These are phyloP conservation scores for Semnopithecus entellus DNA, from an alignment of 2,113 vertebrate species.

Conservation along the genomic window DNA sequence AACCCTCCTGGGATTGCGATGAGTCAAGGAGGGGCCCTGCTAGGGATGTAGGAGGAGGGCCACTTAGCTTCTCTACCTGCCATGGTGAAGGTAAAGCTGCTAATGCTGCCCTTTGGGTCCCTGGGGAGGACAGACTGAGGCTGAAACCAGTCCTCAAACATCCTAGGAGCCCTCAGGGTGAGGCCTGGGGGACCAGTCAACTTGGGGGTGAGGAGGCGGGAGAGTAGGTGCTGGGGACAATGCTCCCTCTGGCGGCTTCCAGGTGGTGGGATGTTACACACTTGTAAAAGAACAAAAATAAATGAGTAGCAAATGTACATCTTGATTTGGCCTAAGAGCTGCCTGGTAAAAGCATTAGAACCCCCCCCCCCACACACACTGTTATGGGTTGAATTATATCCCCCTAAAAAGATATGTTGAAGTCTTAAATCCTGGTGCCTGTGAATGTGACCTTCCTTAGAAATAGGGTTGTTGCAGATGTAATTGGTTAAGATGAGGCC, in stretches of 20 bases:
- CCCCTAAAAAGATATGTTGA: neutral
- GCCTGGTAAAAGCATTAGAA: neutral
- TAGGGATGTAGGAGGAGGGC: no score
- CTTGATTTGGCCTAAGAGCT: neutral
- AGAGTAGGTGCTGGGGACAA: neutral
- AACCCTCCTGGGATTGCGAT: neutral
- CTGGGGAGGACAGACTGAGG: neutral
- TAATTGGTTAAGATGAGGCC: neutral
- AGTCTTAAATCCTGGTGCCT: neutral
- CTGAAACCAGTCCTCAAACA: neutral
- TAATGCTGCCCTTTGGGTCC: neutral
- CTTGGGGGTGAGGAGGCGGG: neutral
- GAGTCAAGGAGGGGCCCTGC: neutral
- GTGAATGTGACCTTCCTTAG: neutral
- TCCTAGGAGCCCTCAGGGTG: neutral
- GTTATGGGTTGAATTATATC: neutral
- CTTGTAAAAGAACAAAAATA: neutral
- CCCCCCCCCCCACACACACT: rapidly evolving
- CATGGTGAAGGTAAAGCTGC: neutral
- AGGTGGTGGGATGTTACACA: neutral
- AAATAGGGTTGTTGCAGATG: neutral
- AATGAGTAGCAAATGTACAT: neutral
- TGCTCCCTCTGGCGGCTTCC: neutral
- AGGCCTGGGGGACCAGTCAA: neutral
- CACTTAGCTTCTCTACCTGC: neutral